Base-by-base conservation (phyloP, 1,140 invertebrate genomes). In the Drosophila subpulchrella region DNA sequence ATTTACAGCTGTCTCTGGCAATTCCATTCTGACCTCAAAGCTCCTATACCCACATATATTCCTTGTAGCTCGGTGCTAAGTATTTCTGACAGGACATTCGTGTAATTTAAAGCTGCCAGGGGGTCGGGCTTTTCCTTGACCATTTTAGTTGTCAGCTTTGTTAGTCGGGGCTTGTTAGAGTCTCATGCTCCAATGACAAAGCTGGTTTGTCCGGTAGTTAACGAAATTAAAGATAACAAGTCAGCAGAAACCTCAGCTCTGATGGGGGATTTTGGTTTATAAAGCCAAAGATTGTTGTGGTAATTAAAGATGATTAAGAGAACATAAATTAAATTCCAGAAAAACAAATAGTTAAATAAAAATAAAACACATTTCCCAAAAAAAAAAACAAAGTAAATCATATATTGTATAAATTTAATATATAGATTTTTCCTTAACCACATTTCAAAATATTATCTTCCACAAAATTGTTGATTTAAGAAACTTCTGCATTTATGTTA, bases 61-160 rank as follows among this genome's bases (percentile, higher is more conserved):
- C 24, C 41, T 27, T 41, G 30, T 47, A 48, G 34, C 15, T 36
- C 50, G 56, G 76, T 79, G 76, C 78, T 79, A 79, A 79, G 76
- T 70, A 79, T 79, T 79, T 79, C 79, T 79, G 76, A 79, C 76
- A 79, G 76, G 66, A 79, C 76, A 79, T 79, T 79, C 76, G 76
- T 79, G 76, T 79, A 79, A 79, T 74, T 79, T 78, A 79, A 79
- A 67, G 76, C 76, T 55, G 42, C 63, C 62, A 24, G 10, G 36
- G 11, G 11, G 17, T 20, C 4, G 20, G 30, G 24, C 17, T 51
- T 24, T 30, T 20, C 20, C 68, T 30, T 50, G 68, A 20, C 65
- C 66, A 71, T 71, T 72, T 72, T 58, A 72, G 65, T 58, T 72
- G 68, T 71, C 68, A 58, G 53, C 66, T 72, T 72, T 72, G 67